A percentile compares a stretch with the other conserved stretches of the same genome.
Conservation (phyloP, 2,797 vertebrate species). For the Malacoraja senta region DNA sequence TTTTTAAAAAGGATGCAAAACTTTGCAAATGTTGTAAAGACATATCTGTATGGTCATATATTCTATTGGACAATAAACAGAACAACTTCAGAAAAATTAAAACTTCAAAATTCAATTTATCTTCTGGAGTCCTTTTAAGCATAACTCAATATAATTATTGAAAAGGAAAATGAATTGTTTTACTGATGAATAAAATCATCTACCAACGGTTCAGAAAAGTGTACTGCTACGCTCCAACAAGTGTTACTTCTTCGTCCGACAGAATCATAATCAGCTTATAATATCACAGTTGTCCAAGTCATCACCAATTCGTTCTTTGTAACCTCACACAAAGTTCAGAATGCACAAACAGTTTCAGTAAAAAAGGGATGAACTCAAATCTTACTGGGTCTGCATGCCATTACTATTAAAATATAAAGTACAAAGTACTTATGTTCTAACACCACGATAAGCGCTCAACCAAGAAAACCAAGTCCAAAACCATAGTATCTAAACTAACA, state of each 20-base stretch:
- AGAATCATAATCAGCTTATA: not conserved
- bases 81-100: constrained; percentile 4
- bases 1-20: constrained; percentile 21
- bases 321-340: not conserved
- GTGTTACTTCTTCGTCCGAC: not conserved
- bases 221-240: not conserved
- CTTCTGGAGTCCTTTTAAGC: not conserved
- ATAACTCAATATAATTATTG: not conserved
- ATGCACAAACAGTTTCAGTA: not conserved
- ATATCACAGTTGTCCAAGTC: not conserved
- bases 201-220: not conserved
- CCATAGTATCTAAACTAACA: constrained; percentile 1
- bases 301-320: not conserved
- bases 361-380: not conserved
- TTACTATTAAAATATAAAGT: too few species aligned
- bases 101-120: not conserved
- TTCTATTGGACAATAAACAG: not conserved
- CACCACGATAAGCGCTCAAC: too few species aligned
- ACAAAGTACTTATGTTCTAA: too few species aligned
- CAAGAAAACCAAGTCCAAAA: too few species aligned
- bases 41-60: not conserved
- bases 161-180: too few species aligned
- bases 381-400: not conserved
- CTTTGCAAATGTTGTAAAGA: not conserved
- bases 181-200: not conserved